Conservation (phyloP, 2,888 invertebrate genomes). For the Amphiduros pacificus region DNA sequence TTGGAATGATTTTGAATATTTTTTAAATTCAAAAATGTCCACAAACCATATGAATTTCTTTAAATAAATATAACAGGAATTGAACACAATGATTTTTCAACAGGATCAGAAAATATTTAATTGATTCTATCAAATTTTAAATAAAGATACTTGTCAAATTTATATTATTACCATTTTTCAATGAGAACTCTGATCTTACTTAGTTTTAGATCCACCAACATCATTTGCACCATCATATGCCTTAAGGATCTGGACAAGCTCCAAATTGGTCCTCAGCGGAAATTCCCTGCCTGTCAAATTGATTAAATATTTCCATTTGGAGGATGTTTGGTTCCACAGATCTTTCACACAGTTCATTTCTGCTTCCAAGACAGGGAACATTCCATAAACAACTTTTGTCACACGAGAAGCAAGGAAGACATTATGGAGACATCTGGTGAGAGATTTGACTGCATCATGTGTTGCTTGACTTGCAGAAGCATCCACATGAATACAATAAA, state of each 20-base stretch:
- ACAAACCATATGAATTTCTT: background rate
- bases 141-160: too few species aligned
- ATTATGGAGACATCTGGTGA: slow-evolving; percentile 39
- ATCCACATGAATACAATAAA: slow-evolving; percentile 48
- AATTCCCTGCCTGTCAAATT: slow-evolving; percentile 33
- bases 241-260: slow-evolving; percentile 29
- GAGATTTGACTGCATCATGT: slow-evolving; percentile 22
- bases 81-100: background rate
- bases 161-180: too few species aligned
- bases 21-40: background rate
- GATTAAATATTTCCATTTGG: slow-evolving; percentile 32
- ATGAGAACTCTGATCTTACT: background rate
- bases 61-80: background rate
- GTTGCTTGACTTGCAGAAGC: slow-evolving; percentile 26
- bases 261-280: slow-evolving; percentile 32
- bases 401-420: slow-evolving; percentile 34
- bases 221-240: slow-evolving; percentile 26
- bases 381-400: slow-evolving; percentile 38
- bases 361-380: slow-evolving; percentile 36
- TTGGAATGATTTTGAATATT: background rate
- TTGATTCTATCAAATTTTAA: too few species aligned
- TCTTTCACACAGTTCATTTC: slow-evolving; percentile 42
- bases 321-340: slow-evolving; percentile 19
- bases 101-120: too few species aligned
- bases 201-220: slow-evolving; percentile 4